phyloP scores from a whole-genome alignment of 1,140 invertebrate genomes.

The Kradibia gibbosae region DNA sequence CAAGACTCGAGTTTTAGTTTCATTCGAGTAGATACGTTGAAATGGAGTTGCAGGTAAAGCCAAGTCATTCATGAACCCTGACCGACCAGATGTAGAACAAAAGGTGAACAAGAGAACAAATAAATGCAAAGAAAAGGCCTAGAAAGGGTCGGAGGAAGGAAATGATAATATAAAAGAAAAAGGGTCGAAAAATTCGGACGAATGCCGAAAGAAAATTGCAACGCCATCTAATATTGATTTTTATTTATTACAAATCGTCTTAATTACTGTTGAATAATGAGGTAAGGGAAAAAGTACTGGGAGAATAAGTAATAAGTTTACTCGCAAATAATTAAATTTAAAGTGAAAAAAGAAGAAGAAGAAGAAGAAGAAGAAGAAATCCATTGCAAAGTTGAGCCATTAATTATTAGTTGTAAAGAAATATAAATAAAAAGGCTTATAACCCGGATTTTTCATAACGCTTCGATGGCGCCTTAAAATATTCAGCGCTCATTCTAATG shows the following conservation, averaged over 20 bases:
- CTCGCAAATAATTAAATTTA: neutral
- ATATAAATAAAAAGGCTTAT: no score
- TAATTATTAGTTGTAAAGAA: no score
- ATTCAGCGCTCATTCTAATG: no score
- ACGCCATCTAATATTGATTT: neutral
- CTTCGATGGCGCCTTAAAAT: no score
- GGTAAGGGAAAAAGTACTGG: neutral
- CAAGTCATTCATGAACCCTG: neutral
- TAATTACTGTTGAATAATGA: neutral
- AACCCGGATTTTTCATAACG: no score
- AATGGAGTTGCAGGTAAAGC: constrained; percentile 2
- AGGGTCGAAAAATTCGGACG: neutral
- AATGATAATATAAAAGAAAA: neutral
- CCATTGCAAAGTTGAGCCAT: no score
- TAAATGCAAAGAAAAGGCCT: neutral
- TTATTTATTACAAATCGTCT: neutral
- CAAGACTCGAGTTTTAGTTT: constrained; percentile 26
- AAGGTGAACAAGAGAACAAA: neutral
- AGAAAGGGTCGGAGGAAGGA: neutral
- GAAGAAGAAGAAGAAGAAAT: no score
- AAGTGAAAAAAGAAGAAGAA: no score
- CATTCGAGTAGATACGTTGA: constrained; percentile 29
- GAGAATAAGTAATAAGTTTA: neutral
- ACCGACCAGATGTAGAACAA: constrained; percentile 10
- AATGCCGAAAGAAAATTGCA: neutral